phyloP scores from a whole-genome alignment of 1,140 invertebrate genomes.

The Scaptomyza montana region DNA sequence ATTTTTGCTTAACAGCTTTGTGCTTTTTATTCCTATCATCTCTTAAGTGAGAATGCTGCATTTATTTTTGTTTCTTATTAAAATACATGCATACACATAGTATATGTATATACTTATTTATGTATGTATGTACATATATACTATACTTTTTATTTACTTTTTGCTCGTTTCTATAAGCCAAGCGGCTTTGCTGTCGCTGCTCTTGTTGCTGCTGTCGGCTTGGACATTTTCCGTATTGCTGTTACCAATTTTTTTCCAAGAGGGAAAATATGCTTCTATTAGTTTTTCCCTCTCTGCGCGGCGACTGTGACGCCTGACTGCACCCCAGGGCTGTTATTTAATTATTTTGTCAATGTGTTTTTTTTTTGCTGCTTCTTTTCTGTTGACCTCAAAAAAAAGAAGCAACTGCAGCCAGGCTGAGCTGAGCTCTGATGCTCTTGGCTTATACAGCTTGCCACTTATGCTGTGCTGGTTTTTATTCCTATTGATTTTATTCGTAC shows the following conservation, averaged over 20 bases:
- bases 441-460: slow-evolving; percentile 31
- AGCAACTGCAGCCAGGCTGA: slow-evolving; percentile 14
- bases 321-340: slow-evolving; percentile 66
- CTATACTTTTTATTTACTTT: slow-evolving; percentile 7
- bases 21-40: slow-evolving; percentile 79
- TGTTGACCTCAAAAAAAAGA: slow-evolving; percentile 32
- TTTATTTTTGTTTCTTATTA: slow-evolving; percentile 66
- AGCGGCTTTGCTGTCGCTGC: slow-evolving; percentile 49
- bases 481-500: slow-evolving; percentile 30
- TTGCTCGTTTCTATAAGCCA: slow-evolving; percentile 56
- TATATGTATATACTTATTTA: slow-evolving; percentile 13
- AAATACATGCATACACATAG: slow-evolving; percentile 6
- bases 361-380: slow-evolving; percentile 12
- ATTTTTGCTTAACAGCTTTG: slow-evolving; percentile 56
- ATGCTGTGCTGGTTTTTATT: slow-evolving; percentile 11
- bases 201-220: slow-evolving; percentile 9
- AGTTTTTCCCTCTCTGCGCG: slow-evolving; percentile 43
- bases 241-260: slow-evolving; percentile 21
- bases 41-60: slow-evolving; percentile 74
- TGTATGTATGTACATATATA: background rate
- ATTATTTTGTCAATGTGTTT: slow-evolving; percentile 74
- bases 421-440: slow-evolving; percentile 16
- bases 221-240: slow-evolving; percentile 43
- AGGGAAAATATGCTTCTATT: slow-evolving; percentile 68
- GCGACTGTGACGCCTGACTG: slow-evolving; percentile 53